A percentile compares a stretch with the other conserved stretches of the same genome.
Conservation (phyloP, 1,140 invertebrate genomes). For the Cheumatopsyche charites region DNA sequence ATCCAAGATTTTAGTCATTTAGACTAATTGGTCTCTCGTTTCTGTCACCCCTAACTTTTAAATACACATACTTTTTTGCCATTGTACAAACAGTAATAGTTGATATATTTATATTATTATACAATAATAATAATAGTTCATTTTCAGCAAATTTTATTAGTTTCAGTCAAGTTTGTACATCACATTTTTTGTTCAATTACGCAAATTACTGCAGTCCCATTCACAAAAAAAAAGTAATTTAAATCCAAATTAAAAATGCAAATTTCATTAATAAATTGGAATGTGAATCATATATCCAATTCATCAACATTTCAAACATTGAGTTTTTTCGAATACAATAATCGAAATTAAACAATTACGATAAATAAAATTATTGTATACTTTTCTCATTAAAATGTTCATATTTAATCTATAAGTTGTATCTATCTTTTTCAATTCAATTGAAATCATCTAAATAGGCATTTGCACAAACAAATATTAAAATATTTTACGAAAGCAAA, state of each 20-base stretch:
- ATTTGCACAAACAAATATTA: too few relatives aligned
- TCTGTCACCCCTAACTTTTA: slow-evolving; percentile 1
- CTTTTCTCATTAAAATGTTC: too few relatives aligned
- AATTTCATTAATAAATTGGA: slow-evolving; percentile 8
- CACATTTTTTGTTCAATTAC: slow-evolving; percentile 9
- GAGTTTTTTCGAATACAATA: background rate
- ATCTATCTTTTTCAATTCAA: too few relatives aligned
- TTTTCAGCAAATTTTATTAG: slow-evolving; percentile 5
- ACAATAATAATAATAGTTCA: background rate
- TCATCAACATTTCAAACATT: background rate
- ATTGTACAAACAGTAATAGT: too few relatives aligned
- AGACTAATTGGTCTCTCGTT: slow-evolving; percentile 16
- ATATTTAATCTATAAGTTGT: too few relatives aligned
- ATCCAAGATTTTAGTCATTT: background rate
- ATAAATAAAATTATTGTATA: too few relatives aligned
- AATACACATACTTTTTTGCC: background rate
- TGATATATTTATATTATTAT: too few relatives aligned
- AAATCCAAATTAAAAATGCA: background rate
- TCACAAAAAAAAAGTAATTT: background rate
- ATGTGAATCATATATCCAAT: slow-evolving; percentile 3
- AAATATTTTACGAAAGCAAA: too few relatives aligned
- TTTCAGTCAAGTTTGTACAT: slow-evolving; percentile 14
- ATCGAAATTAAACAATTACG: too few relatives aligned
- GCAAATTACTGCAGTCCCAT: background rate
- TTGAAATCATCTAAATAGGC: too few relatives aligned